These are phyloP conservation scores for Serripes groenlandicus DNA, from an alignment of 2,888 invertebrate species.

Conservation along the genomic window DNA sequence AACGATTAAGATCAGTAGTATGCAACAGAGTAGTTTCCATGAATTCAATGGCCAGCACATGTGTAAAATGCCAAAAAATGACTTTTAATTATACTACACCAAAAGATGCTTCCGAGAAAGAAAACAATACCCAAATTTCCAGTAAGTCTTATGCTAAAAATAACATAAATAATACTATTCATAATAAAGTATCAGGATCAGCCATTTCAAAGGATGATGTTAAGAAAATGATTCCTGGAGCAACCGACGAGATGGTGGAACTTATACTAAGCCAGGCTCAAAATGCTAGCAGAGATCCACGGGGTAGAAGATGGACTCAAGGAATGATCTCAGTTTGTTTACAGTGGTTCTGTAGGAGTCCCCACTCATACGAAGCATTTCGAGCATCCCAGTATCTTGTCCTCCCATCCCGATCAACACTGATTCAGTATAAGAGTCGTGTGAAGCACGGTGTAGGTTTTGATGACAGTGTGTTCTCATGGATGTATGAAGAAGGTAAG, in stretches of 20 bases:
- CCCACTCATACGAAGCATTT: slow-evolving; percentile 35
- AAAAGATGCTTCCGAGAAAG: no score
- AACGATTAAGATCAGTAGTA: no score
- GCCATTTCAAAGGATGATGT: slow-evolving; percentile 17
- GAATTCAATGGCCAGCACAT: no score
- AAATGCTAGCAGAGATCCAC: slow-evolving; percentile 39
- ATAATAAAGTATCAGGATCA: no score
- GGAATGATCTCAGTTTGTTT: slow-evolving; percentile 30
- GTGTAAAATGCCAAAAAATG: no score
- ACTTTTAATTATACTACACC: no score
- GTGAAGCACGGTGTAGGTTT: slow-evolving; percentile 33
- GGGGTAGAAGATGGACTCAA: slow-evolving; percentile 40
- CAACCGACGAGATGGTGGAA: slow-evolving; percentile 42
- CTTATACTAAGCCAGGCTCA: slow-evolving; percentile 36
- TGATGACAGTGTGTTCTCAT: slow-evolving; percentile 35
- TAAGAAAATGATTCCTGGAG: slow-evolving; percentile 22
- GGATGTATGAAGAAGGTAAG: slow-evolving; percentile 33
- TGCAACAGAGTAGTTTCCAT: no score
- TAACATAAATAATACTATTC: no score
- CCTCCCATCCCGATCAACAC: slow-evolving; percentile 19
- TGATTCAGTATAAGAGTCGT: slow-evolving; percentile 33
- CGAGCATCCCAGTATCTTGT: slow-evolving; percentile 22
- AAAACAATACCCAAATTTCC: no score
- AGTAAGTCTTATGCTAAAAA: no score
- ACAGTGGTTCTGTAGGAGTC: slow-evolving; percentile 34